Percentiles rank a stretch among this genome's conserved stretches.
Evolutionary conservation across 2,888 invertebrate genomes (phyloP).

Genomic region (Anthrax anthrax): DNA sequence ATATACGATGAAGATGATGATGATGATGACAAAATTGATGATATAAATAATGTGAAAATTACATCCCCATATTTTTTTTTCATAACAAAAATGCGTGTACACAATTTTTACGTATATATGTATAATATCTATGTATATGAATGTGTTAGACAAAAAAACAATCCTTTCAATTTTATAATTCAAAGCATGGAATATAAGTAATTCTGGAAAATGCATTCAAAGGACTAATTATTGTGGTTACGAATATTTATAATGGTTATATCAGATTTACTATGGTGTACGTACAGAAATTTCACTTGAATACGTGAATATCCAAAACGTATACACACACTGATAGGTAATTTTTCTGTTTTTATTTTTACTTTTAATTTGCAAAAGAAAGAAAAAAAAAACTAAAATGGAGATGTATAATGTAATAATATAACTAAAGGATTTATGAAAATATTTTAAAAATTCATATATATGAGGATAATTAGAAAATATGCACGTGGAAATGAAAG

Average conservation of each 20-base stretch:
- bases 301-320: too few species aligned
- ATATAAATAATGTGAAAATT: too few species aligned
- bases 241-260: not conserved
- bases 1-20: too few species aligned
- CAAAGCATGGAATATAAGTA: constrained; percentile 3
- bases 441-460: not conserved
- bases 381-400: not conserved
- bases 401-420: not conserved
- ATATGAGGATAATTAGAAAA: not conserved
- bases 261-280: too few species aligned
- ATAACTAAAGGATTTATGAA: not conserved
- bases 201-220: constrained; percentile 9
- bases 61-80: too few species aligned
- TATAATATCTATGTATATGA: too few species aligned
- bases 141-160: too few species aligned
- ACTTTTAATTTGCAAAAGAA: too few species aligned
- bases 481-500: not conserved
- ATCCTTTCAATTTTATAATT: constrained; percentile 3
- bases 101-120: too few species aligned
- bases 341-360: not conserved
- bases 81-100: too few species aligned
- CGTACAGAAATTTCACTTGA: too few species aligned
- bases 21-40: too few species aligned
- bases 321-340: not conserved
- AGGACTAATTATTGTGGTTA: constrained; percentile 8